phyloP scores from a whole-genome alignment of 2,797 vertebrate species.

The Lycodopsis pacificus region DNA sequence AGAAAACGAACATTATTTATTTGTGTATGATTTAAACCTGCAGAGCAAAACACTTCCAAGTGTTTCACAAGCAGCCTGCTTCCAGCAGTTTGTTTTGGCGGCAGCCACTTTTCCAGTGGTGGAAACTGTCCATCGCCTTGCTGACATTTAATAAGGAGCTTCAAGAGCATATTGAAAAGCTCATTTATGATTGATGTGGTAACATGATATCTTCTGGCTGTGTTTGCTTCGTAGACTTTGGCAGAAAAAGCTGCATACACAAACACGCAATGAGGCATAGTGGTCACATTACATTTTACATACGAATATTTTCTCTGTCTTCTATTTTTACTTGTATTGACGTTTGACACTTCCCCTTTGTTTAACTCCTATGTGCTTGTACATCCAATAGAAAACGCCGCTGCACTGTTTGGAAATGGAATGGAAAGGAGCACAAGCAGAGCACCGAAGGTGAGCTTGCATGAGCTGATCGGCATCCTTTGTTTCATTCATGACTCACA shows the following conservation, averaged over 20 bases:
- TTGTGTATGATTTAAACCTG: constrained; percentile 7
- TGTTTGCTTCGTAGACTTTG: background rate
- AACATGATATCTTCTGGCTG: background rate
- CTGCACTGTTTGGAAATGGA: background rate
- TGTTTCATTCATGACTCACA: background rate
- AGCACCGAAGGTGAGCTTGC: background rate
- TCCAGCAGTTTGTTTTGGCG: background rate
- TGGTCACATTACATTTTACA: background rate
- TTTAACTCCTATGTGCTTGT: background rate
- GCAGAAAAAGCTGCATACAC: background rate
- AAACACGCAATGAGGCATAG: background rate
- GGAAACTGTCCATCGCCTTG: background rate
- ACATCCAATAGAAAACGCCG: background rate
- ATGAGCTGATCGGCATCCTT: background rate
- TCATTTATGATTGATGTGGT: background rate
- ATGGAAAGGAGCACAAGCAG: background rate
- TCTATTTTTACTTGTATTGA: background rate
- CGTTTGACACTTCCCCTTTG: background rate
- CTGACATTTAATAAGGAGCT: background rate
- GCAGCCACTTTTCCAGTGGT: background rate
- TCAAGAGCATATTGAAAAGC: background rate
- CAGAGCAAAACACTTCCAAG: constrained; percentile 6
- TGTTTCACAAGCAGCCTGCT: background rate
- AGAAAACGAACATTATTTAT: constrained; percentile 15
- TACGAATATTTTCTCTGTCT: background rate